phyloP scores from a whole-genome alignment of 2,888 invertebrate genomes.

The Shargacucullia verbasci region DNA sequence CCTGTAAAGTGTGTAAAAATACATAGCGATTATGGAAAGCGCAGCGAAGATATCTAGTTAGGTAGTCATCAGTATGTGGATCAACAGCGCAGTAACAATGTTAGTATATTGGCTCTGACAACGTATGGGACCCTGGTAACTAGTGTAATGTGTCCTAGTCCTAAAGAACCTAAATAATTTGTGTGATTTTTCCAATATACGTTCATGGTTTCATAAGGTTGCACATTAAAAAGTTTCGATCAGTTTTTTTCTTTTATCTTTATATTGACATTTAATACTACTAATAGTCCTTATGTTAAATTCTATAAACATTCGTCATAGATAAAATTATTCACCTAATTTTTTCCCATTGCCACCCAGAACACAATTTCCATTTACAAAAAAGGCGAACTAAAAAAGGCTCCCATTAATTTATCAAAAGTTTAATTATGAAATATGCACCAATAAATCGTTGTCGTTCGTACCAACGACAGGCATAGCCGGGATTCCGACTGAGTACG shows the following conservation, averaged over 20 bases:
- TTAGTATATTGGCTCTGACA: background rate
- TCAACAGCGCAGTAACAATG: slow-evolving; percentile 6
- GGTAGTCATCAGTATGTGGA: slow-evolving; percentile 16
- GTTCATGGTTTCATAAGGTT: no score
- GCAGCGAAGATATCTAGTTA: slow-evolving; percentile 31
- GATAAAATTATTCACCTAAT: slow-evolving; percentile 35
- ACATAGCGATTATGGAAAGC: no score
- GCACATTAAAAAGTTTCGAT: no score
- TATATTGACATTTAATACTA: no score
- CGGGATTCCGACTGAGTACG: slow-evolving; percentile 66
- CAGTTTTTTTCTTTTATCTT: no score
- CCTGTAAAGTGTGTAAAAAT: no score
- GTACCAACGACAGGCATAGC: slow-evolving; percentile 65
- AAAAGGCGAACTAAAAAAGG: slow-evolving; percentile 59
- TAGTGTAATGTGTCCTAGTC: no score
- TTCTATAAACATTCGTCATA: background rate
- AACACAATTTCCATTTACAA: slow-evolving; percentile 54
- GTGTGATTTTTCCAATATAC: no score
- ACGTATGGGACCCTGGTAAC: no score
- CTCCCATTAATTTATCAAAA: slow-evolving; percentile 73
- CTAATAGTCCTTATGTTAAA: no score
- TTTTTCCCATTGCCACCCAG: slow-evolving; percentile 62
- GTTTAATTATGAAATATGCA: slow-evolving; percentile 82
- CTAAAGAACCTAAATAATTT: no score
- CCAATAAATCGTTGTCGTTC: slow-evolving; percentile 78